Base-by-base conservation (phyloP, 2,888 invertebrate species). In the Hecatera dysodea region DNA sequence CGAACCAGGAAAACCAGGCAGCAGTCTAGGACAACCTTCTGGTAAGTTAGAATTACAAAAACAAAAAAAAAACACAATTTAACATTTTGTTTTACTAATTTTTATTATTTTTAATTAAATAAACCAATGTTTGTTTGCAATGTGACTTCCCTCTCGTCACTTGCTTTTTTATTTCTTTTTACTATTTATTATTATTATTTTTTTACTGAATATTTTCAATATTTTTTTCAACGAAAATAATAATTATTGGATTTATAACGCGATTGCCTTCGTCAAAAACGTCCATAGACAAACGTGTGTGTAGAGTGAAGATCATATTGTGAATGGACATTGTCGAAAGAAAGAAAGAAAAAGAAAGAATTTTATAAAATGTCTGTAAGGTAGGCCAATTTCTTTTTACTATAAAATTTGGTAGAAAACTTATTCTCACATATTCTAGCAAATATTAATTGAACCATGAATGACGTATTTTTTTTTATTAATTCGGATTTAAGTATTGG, bases 331-430 rank as follows among this genome's bases (percentile, higher is more conserved):
- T 94, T 95, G 93, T 88, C 79, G 82, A 70, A 70, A 33, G 42
- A 70, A 50, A 48, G 66, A 52, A 82, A 56, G 12, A 62, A 33
- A 55, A 39, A 24, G 48, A 82, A 89, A 67, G 89, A 93, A 93
- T 93, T 95, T 36, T 80, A 89, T 67, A 90, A 93, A 94, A 94
- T 95, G 95, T 96, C 95, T 96, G 95, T 96, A 95, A 96, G 96
- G 96, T 96, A 96, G 95, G 96, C 95, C 94, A 78, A 87, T 88
- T 90, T 95, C 89, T 86, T 8, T 87, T 90, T 90, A 83, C 87
- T 90, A 80, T 75, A 70, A 70, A 84, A 80, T 85, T 86, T 68
- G 80, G 78, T 85, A 82, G 75, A 22, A 57, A 66, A 70, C 19
- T 59, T 57, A 66, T 65, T 78, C 46, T 72, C 71, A 71, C 57